These are phyloP conservation scores for Melierax canorus DNA, from an alignment of 2,113 vertebrate genomes.

Conservation along the genomic window DNA sequence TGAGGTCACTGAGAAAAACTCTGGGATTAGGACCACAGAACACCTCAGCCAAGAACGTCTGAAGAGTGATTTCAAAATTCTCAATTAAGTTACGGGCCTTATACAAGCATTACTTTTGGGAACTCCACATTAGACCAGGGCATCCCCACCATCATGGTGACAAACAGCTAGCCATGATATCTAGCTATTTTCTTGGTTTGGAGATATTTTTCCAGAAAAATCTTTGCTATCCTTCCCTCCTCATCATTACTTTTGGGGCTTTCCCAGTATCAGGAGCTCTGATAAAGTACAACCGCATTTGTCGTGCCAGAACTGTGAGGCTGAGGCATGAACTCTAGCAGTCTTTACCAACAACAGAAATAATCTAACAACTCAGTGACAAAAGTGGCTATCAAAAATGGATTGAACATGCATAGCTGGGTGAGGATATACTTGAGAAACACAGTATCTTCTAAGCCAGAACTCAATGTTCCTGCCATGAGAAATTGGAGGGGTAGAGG, in stretches of 20 bases:
- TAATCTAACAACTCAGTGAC: background rate
- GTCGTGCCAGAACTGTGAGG: background rate
- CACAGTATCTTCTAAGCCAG: background rate
- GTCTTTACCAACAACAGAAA: background rate
- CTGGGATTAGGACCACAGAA: background rate
- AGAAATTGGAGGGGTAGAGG: background rate
- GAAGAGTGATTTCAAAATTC: background rate
- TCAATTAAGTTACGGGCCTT: background rate
- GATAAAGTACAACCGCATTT: background rate
- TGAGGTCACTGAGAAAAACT: background rate
- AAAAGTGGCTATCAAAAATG: background rate
- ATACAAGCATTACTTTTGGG: background rate
- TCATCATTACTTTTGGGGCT: background rate
- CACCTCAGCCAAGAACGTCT: background rate
- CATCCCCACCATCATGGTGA: background rate
- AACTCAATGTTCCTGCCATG: background rate
- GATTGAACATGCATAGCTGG: background rate
- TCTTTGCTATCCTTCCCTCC: background rate
- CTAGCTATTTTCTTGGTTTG: background rate
- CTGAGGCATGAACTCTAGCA: background rate
- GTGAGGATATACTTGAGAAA: background rate
- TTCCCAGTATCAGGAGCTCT: background rate
- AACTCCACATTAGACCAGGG: background rate
- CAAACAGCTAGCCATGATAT: background rate
- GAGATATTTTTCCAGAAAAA: background rate